Percentiles rank a stretch among this genome's conserved stretches.
Conservation (phyloP, 2,888 invertebrate species). For the Hypercompe scribonia region DNA sequence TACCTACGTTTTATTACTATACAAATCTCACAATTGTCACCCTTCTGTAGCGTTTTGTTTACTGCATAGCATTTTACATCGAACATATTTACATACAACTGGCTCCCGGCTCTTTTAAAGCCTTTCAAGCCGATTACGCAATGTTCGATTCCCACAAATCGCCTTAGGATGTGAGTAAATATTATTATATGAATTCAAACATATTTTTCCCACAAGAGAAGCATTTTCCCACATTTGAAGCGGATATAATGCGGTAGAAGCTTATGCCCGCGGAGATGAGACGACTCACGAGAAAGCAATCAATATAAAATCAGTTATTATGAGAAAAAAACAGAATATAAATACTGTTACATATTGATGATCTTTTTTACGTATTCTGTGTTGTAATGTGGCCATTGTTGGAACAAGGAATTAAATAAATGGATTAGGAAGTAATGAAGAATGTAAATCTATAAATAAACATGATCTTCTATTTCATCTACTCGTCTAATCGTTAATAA, state of each 20-base stretch:
- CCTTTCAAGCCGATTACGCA: constrained; percentile 14
- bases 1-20: background rate
- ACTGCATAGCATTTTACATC: background rate
- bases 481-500: background rate
- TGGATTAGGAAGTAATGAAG: background rate
- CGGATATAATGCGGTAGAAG: constrained; percentile 16
- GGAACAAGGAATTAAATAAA: background rate
- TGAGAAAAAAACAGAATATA: constrained; percentile 45
- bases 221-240: constrained; percentile 14
- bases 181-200: constrained; percentile 5
- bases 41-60: background rate
- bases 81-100: background rate
- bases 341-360: constrained; percentile 40
- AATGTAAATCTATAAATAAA: background rate
- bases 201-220: constrained; percentile 24
- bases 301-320: constrained; percentile 29
- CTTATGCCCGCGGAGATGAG: constrained; percentile 27
- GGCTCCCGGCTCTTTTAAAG: constrained; percentile 1
- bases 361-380: constrained; percentile 29
- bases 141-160: constrained; percentile 8
- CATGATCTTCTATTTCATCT: background rate
- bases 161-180: constrained; percentile 7
- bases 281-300: constrained; percentile 25
- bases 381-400: background rate
- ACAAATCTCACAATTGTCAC: background rate